Evolutionary conservation across 2,888 invertebrate species (phyloP), one percentile per base, ranked within the genome.

Genomic region (Phania funesta): DNA sequence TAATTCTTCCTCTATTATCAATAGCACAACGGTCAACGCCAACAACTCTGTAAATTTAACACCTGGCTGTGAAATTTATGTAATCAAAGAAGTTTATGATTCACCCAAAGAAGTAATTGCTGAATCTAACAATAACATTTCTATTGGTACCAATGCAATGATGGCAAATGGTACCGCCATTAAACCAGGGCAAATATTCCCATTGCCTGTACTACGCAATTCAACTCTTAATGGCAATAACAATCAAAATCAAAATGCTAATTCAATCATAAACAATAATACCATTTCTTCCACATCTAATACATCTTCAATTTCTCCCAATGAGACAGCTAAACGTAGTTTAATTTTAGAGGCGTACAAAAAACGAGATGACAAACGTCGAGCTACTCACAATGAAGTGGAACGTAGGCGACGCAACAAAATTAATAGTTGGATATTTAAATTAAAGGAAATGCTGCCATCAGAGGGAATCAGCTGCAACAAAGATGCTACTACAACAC

Each of bases 361-460:
- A 67, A 89, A 89, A 95, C 94, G 97, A 80, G 97, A 98, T 87
- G 97, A 98, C 87, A 94, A 96, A 88, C 92, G 98, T 85, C 93
- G 98, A 89, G 97, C 97, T 3, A 98, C 97, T 20, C 98, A 98
- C 90, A 98, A 98, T 89, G 98, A 98, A 92, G 98, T 99, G 1
- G 98, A 99, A 90, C 93, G 98, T 86, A 92, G 98, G 83, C 93
- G 99, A 54, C 92, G 99, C 86, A 98, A 98, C 89, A 99, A 98
- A 93, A 99, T 99, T 84, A 99, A 99, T 90, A 97, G 95, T 88
- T 99, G 98, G 98, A 99, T 99, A 85, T 94, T 96, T 64, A 97
- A 97, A 90, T 92, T 99, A 76, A 96, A 97, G 1, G 96, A 97
- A 88, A 94, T 98, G 84, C 95, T 99, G 68, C 98, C 98, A 1